phyloP scores from a whole-genome alignment of 2,113 vertebrate genomes.

The Xiphorhynchus elegans region DNA sequence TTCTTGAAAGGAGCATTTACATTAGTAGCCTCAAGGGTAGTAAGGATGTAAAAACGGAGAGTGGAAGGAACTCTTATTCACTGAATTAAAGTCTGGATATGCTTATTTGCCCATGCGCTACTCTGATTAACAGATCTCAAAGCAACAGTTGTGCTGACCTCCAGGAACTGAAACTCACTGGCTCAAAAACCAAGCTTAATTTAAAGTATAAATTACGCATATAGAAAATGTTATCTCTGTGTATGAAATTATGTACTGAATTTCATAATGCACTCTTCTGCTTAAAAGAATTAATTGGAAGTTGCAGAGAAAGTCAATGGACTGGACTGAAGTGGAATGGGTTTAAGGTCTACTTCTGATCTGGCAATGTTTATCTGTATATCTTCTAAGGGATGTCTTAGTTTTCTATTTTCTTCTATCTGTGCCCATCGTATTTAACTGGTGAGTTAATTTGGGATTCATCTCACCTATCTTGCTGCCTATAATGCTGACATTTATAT shows the following conservation, averaged over 20 bases:
- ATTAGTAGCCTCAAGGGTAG: background rate
- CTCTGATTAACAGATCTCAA: background rate
- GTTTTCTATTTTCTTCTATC: background rate
- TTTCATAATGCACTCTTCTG: background rate
- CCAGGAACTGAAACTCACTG: background rate
- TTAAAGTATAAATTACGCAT: background rate
- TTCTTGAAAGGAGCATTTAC: background rate
- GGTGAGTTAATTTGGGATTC: slow-evolving; percentile 32
- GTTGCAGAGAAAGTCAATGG: background rate
- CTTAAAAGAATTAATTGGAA: background rate
- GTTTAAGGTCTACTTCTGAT: background rate
- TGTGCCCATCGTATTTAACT: background rate
- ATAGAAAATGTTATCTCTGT: background rate
- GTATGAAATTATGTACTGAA: background rate
- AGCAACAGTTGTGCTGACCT: background rate
- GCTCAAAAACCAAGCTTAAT: background rate
- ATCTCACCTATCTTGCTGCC: slow-evolving; percentile 27
- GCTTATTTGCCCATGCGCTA: background rate
- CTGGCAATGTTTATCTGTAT: background rate
- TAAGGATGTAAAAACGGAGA: background rate
- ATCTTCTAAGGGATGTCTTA: background rate
- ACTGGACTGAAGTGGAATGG: background rate
- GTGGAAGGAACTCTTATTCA: background rate
- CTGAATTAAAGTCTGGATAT: background rate
- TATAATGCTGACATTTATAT: slow-evolving; percentile 42